phyloP scores from a whole-genome alignment of 2,113 vertebrate species.

The Muscicapa adusta region DNA sequence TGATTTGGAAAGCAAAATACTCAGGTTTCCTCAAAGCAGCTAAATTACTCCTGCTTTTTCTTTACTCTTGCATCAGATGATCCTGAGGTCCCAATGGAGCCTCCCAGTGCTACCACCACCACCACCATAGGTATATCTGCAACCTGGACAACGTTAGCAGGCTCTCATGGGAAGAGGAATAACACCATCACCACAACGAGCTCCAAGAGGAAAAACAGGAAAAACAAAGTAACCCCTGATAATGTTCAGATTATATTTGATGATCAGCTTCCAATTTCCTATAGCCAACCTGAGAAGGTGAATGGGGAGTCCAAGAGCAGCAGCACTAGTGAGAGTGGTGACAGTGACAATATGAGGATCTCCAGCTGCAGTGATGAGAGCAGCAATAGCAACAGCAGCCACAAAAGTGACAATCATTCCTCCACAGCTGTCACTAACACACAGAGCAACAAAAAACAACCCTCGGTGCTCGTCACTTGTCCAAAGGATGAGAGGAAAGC shows the following conservation, averaged over 20 bases:
- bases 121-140: constrained; percentile 98
- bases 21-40: background rate
- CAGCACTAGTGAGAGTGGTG: constrained; percentile 91
- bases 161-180: constrained; percentile 91
- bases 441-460: constrained; percentile 82
- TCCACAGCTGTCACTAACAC: constrained; percentile 61
- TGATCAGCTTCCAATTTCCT: constrained; percentile 92
- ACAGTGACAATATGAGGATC: constrained; percentile 97
- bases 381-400: constrained; percentile 96
- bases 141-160: constrained; percentile 92
- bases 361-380: constrained; percentile 98
- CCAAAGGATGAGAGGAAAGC: constrained; percentile 85
- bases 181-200: constrained; percentile 91
- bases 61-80: constrained; percentile 69
- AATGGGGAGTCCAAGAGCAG: constrained; percentile 95
- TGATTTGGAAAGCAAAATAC: background rate
- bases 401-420: constrained; percentile 81
- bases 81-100: constrained; percentile 90
- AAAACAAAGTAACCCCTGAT: constrained; percentile 90
- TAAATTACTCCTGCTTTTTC: background rate
- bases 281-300: constrained; percentile 93
- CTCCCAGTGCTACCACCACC: constrained; percentile 97
- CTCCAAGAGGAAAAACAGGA: constrained; percentile 96
- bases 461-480: constrained; percentile 78
- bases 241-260: constrained; percentile 95